Base-by-base conservation (phyloP, 2,797 vertebrate species). In the Spondyliosoma cantharus region DNA sequence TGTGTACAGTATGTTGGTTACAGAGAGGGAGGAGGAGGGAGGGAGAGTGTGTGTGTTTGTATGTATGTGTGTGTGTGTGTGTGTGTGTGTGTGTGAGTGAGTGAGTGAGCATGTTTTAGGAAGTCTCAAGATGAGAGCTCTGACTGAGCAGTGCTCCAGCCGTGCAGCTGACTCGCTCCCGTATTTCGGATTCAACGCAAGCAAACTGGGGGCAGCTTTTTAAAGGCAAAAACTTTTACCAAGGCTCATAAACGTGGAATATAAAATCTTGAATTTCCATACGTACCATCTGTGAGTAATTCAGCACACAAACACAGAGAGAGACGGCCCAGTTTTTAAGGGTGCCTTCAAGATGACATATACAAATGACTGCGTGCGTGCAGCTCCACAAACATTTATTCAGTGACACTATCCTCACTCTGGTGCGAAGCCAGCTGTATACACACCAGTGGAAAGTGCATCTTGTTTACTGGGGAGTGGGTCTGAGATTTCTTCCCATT, bases 341-440 rank as follows among this genome's bases (percentile, higher is more conserved):
- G 42, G 76, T 57, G 22, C 62, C 78, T 74, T 84, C 70, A 68
- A 43, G 66, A 52, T 76, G 84, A 69, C 84, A 79, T 71, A 50
- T 68, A 90, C 84, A 84, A 84, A 89, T 66, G 74, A 79, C 76
- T 85, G 83, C 61, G 20, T 81, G 70, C 81, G 27, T 48, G 74
- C 73, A 82, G 82, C 87, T 83, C 62, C 8, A 74, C 90, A 93
- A 93, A 94, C 89, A 90, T 89, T 90, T 84, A 87, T 87, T 83
- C 65, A 81, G 76, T 73, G 79, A 84, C 79, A 76, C 65, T 54
- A 14, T 84, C 69, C 76, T 87, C 91, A 88, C 83, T 77, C 64
- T 57, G 81, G 88, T 90, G 86, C 62, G 32, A 93, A 53, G 29
- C 86, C 92, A 93, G 91, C 93, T 94, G 92, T 83, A 84, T 59